Percentiles rank a stretch among this genome's conserved stretches.
phyloP scores from a whole-genome alignment of 2,113 vertebrate genomes.

The Poeciliopsis turrubarensis region DNA sequence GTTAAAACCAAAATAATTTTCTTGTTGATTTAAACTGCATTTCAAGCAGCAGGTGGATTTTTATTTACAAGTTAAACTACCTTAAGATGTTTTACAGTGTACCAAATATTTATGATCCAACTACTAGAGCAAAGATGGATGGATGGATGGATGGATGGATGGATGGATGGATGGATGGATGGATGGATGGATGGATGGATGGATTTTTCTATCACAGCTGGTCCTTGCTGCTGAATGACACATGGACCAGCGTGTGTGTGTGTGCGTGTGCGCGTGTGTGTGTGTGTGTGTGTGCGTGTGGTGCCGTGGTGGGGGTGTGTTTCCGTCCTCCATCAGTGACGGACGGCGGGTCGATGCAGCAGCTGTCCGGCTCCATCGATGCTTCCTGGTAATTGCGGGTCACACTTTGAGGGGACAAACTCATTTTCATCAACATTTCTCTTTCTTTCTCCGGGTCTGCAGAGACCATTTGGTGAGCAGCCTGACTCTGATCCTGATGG shows the following conservation, averaged over 20 bases:
- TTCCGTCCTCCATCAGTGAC: slow-evolving; percentile 62
- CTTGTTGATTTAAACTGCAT: too few relatives aligned
- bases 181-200: background rate
- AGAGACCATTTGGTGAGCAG: slow-evolving; percentile 43
- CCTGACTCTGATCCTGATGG: slow-evolving; percentile 40
- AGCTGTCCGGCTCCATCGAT: slow-evolving; percentile 75
- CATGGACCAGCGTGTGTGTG: slow-evolving; percentile 19
- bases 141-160: too few relatives aligned
- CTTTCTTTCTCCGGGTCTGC: slow-evolving; percentile 17
- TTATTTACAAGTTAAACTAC: too few relatives aligned
- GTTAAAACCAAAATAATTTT: too few relatives aligned
- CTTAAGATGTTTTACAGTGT: too few relatives aligned
- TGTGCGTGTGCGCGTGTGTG: too few relatives aligned
- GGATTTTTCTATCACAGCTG: too few relatives aligned
- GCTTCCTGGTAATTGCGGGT: slow-evolving; percentile 60
- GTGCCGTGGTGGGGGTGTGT: slow-evolving; percentile 16
- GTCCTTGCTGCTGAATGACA: slow-evolving; percentile 54
- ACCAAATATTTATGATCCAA: too few relatives aligned
- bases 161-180: background rate
- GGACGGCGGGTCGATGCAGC: slow-evolving; percentile 78
- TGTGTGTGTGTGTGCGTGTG: too few relatives aligned
- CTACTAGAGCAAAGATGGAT: too few relatives aligned
- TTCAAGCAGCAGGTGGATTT: too few relatives aligned
- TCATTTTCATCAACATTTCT: slow-evolving; percentile 64
- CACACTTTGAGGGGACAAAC: slow-evolving; percentile 56